Percentiles rank a stretch among this genome's conserved stretches.
Evolutionary conservation across 2,888 invertebrate species (phyloP).

Genomic region (Trilocha varians): DNA sequence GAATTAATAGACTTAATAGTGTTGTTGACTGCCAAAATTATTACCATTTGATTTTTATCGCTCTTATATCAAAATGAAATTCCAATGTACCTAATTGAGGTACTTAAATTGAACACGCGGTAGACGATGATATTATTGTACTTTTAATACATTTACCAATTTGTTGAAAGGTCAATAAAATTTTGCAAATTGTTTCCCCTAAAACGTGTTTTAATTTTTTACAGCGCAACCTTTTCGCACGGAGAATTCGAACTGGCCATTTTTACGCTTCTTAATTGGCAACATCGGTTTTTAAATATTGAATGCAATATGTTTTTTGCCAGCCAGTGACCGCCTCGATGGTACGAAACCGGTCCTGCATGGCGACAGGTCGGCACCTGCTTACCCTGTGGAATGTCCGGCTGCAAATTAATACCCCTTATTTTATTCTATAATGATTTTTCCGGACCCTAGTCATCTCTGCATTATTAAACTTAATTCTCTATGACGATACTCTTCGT

Average conservation of each 20-base stretch:
- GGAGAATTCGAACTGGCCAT: too few relatives aligned
- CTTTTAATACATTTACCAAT: too few relatives aligned
- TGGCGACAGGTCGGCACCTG: slow-evolving; percentile 62
- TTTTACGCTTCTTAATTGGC: slow-evolving; percentile 7
- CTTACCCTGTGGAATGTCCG: slow-evolving; percentile 48
- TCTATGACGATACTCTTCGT: too few relatives aligned
- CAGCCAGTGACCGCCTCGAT: slow-evolving; percentile 14
- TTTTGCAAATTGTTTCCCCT: too few relatives aligned
- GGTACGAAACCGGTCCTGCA: slow-evolving; percentile 39
- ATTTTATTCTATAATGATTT: slow-evolving; percentile 25
- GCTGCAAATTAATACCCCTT: slow-evolving; percentile 39
- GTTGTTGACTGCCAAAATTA: neutral
- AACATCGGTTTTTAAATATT: slow-evolving; percentile 26
- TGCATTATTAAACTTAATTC: neutral
- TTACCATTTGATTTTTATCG: neutral
- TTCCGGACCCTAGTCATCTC: slow-evolving; percentile 22
- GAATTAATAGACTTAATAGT: slow-evolving; percentile 5
- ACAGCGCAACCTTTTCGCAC: too few relatives aligned
- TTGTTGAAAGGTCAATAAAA: too few relatives aligned
- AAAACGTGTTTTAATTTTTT: too few relatives aligned
- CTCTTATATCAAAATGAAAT: neutral
- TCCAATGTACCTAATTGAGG: too few relatives aligned
- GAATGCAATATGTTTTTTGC: slow-evolving; percentile 29
- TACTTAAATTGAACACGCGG: neutral
- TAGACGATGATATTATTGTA: neutral